phyloP scores from a whole-genome alignment of 92 coral and sea anemone species.

The Heliopora coerulea region DNA sequence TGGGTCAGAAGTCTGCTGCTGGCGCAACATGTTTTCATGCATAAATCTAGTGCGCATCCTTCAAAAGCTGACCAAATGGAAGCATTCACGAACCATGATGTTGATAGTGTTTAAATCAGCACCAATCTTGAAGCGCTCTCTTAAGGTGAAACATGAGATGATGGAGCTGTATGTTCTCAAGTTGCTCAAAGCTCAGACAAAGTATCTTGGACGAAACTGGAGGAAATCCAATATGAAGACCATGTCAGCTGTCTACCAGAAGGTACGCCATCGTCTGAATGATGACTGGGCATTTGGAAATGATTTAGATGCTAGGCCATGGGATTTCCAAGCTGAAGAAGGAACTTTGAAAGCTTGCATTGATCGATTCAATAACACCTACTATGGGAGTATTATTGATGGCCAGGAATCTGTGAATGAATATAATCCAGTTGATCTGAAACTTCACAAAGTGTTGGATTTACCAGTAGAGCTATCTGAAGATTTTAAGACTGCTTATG shows the following conservation, averaged over 20 bases:
- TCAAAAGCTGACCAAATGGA: constrained; percentile 96
- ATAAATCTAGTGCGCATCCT: constrained; percentile 90
- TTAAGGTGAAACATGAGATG: constrained; percentile 93
- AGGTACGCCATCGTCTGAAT: constrained; percentile 91
- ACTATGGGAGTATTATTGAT: constrained; percentile 64
- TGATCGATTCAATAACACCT: constrained; percentile 86
- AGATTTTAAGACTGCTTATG: constrained; percentile 92
- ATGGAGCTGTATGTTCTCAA: constrained; percentile 89
- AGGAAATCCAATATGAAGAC: constrained; percentile 99
- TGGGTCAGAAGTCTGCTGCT: constrained; percentile 87
- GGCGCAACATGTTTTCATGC: constrained; percentile 97
- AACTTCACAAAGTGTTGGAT: constrained; percentile 82
- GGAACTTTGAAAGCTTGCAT: constrained; percentile 86
- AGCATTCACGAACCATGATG: constrained; percentile 99
- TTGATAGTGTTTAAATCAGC: constrained; percentile 98
- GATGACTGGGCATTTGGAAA: constrained; percentile 99
- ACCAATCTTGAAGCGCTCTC: constrained; percentile 90
- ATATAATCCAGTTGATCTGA: constrained; percentile 69
- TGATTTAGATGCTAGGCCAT: constrained; percentile 97
- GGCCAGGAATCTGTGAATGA: constrained; percentile 62
- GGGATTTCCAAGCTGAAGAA: constrained; percentile 99
- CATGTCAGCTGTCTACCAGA: constrained; percentile 96
- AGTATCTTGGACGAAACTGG: constrained; percentile 97
- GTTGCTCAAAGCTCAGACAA: constrained; percentile 92
- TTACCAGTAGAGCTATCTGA: constrained; percentile 77